Evolutionary conservation across 2,797 vertebrate species (phyloP), one percentile per base, ranked within the genome.

Genomic region (Gephyroberyx darwinii): DNA sequence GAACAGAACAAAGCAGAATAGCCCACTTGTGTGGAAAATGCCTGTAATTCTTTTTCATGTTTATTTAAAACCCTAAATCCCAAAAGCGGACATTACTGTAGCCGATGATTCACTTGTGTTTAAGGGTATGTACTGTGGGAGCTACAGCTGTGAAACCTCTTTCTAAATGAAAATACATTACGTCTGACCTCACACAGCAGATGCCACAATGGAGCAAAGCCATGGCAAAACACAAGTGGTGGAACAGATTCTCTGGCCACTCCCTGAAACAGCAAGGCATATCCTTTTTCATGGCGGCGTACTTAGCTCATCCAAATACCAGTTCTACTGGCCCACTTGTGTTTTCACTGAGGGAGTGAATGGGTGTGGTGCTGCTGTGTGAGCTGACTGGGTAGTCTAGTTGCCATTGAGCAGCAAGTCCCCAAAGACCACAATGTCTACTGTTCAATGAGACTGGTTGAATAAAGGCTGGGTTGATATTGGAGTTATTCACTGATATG

Each of bases 261-360:
- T 82, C 89, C 90, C 84, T 9, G 67, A 67, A 83, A 84, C 78
- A 84, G 73, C 19, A 50, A 77, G 65, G 75, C 67, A 85, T 80
- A 91, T 91, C 86, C 75, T 83, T 88, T 90, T 86, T 66, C 84
- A 83, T n/a, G 56, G 41, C 20, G 2, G 48, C 69, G 69, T 56
- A 58, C 71, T 75, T 2, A 74, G 82, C 87, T 86, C 77, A 85
- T 86, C 56, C 67, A 81, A 88, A 91, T 86, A 89, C 87, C 89
- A 91, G 88, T 88, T 88, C 51, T 51, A 76, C 87, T 65, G 78
- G 85, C 61, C 75, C 59, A 56, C 66, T 82, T 65, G 80, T 85
- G 77, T 80, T 78, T 55, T 82, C 30, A 52, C 5, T 2, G 53
- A 78, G 72, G 68, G 74, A 80, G 72, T 1, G 1, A 58, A 30